Evolutionary conservation across 2,797 vertebrate species (phyloP), one percentile per base, ranked within the genome.

Genomic region (Pangasius larnaudii): DNA sequence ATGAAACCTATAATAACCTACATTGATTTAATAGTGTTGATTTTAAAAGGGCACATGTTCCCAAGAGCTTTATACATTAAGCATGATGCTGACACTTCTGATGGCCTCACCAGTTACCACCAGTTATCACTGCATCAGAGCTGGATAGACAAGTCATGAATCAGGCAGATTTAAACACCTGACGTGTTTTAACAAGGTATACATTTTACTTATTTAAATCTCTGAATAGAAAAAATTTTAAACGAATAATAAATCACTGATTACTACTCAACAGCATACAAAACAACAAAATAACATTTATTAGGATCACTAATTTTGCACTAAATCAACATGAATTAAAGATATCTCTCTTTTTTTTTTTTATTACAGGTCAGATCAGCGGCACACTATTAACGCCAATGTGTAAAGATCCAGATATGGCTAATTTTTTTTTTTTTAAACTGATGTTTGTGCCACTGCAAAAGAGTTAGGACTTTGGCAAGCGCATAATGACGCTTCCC

Each of bases 1-100:
- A 71, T 80, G 53, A 61, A 77, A 89, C 88, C 85, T 89, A 87
- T 59, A 86, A 86, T 63, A 85, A 84, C 10, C 11, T 46, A 33
- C 4, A 39, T 1, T 27, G 56, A 58, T 58, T 59, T 49, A 13
- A 65, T 46, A 82, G 36, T 5, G 22, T 39, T 59, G 6, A 63
- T 42, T 82, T 63, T 58, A 22, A 42, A 72, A 42, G 36, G 5
- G 5, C 61, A 51, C 19, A 24, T 53, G 5, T 6, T 84, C 18
- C 46, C 9, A 7, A 69, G n/a, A 24, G 18, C 9, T 51, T 51
- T 51, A 36, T 51, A 53, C n/a, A 33, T 51, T 13, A 69, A 36
- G 36, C 7, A 51, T 13, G 11, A 84, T 84, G 42, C 36, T 84
- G 63, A 51, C 10, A 24, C 46, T 22, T 84, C 19, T 65, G 79